Evolutionary conservation across 2,113 vertebrate genomes (phyloP).

Genomic region (Phoxinus phoxinus): DNA sequence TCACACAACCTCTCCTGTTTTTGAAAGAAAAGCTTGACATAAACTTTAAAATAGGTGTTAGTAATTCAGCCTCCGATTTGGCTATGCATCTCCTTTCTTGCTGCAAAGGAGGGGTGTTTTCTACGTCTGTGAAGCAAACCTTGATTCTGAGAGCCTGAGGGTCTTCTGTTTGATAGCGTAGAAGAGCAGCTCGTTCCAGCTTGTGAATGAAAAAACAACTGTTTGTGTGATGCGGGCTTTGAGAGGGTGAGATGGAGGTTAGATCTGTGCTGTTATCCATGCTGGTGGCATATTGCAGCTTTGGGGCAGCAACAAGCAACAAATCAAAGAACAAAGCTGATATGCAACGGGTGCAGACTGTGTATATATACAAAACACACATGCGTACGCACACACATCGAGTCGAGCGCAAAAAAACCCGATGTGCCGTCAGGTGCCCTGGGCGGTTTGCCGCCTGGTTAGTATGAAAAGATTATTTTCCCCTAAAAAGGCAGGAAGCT

Average conservation of each 20-base stretch:
- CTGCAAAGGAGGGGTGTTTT: background rate
- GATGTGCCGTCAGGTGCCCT: conserved; percentile 57
- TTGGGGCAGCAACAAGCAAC: conserved; percentile 18
- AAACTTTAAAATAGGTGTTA: background rate
- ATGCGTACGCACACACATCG: background rate
- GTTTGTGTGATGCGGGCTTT: conserved; percentile 20
- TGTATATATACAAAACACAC: background rate
- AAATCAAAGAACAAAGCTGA: conserved; percentile 19
- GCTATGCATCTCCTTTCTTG: background rate
- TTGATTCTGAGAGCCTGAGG: conserved; percentile 31
- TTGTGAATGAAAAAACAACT: conserved; percentile 34
- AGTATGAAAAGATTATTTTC: conserved; percentile 77
- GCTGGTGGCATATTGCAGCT: conserved; percentile 16
- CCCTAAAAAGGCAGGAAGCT: conserved; percentile 62
- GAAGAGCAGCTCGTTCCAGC: background rate
- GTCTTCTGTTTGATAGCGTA: conserved; percentile 33
- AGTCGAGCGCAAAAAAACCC: background rate
- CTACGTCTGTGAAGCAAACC: background rate
- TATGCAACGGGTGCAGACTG: background rate
- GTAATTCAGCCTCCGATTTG: conserved; percentile 14
- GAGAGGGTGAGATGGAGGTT: background rate
- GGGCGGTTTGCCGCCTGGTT: conserved; percentile 63
- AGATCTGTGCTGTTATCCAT: conserved; percentile 3
- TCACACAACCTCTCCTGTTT: conserved; percentile 3
- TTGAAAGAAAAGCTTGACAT: background rate